Evolutionary conservation across 2,113 vertebrate species (phyloP).

Genomic region (Daboia siamensis): DNA sequence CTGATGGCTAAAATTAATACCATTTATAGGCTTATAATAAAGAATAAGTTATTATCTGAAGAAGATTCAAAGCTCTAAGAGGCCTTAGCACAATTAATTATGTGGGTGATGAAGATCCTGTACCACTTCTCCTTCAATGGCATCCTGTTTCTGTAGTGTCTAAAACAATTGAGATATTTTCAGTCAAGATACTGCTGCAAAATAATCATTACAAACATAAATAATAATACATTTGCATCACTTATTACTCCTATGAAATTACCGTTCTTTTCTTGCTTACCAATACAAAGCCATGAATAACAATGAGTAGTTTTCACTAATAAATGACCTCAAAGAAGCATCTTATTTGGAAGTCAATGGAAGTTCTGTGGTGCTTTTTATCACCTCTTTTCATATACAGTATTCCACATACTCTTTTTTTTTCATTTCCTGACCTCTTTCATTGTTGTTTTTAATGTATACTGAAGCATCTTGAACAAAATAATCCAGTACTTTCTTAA

Average conservation of each 20-base stretch:
- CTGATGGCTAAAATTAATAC: neutral
- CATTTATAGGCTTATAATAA: neutral
- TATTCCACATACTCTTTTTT: neutral
- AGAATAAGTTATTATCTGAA: neutral
- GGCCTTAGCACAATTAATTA: neutral
- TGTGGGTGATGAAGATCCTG: neutral
- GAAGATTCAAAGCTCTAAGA: neutral
- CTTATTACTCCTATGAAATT: neutral
- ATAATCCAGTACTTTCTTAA: neutral
- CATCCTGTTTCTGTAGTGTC: neutral
- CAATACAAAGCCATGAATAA: neutral
- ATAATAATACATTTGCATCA: neutral
- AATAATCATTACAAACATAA: neutral
- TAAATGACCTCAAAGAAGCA: neutral
- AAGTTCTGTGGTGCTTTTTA: neutral
- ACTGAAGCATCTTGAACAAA: neutral
- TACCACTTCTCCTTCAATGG: neutral
- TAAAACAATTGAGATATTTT: neutral
- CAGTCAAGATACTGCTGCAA: neutral
- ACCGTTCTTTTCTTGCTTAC: neutral
- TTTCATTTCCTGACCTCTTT: neutral
- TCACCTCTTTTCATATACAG: neutral
- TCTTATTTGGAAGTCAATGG: slow-evolving; percentile 6
- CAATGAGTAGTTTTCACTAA: neutral
- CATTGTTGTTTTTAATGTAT: slow-evolving; percentile 8